Percentiles rank a stretch among this genome's conserved stretches.
These are phyloP conservation scores for Xestia sexstrigata DNA, from an alignment of 2,888 invertebrate species.

Conservation along the genomic window DNA sequence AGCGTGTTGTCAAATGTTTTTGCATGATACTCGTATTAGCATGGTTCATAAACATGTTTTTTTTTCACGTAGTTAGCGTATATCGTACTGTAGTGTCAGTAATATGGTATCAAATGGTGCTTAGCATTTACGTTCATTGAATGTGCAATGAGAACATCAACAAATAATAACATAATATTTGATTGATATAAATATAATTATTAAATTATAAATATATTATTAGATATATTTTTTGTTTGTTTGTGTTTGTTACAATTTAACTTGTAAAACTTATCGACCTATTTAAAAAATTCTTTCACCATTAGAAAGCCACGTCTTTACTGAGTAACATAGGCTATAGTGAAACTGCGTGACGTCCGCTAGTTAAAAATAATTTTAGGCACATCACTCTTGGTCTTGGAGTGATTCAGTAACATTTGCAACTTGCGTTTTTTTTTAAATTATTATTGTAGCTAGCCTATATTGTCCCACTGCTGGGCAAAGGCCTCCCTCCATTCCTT, in stretches of 20 bases:
- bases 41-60: too few relatives aligned
- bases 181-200: too few relatives aligned
- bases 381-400: background rate
- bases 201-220: too few relatives aligned
- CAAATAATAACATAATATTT: background rate
- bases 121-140: background rate
- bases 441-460: background rate
- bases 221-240: too few relatives aligned
- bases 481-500: background rate
- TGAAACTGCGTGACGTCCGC: too few relatives aligned
- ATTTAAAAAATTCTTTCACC: too few relatives aligned
- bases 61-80: background rate
- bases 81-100: background rate
- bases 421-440: background rate
- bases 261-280: too few relatives aligned
- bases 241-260: too few relatives aligned
- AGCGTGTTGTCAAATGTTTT: constrained; percentile 1
- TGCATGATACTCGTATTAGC: too few relatives aligned
- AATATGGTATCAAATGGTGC: background rate
- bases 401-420: background rate
- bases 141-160: background rate
- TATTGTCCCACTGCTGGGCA: background rate
- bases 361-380: background rate
- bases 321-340: too few relatives aligned
- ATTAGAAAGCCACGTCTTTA: too few relatives aligned